These are phyloP conservation scores for Teleogryllus occipitalis DNA, from an alignment of 1,140 invertebrate species.

Conservation along the genomic window DNA sequence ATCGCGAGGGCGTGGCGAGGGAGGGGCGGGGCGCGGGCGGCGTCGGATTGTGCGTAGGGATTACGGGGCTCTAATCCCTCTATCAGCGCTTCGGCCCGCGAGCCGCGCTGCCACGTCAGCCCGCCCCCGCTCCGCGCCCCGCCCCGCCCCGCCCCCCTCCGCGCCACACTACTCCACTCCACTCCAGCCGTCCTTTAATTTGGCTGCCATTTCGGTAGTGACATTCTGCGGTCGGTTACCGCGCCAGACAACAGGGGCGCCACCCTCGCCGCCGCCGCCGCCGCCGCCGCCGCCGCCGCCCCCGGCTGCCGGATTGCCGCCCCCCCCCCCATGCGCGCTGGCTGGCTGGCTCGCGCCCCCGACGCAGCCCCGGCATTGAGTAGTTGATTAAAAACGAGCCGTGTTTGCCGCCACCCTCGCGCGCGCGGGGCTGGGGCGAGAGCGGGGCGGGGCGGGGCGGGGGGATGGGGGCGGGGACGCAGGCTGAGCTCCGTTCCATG, in stretches of 20 bases:
- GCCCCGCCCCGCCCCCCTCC: too few species aligned
- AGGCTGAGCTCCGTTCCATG: neutral
- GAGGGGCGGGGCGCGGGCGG: too few species aligned
- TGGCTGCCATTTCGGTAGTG: neutral
- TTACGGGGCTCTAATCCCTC: neutral
- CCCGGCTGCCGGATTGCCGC: too few species aligned
- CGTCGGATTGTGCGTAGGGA: neutral
- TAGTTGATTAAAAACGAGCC: constrained; percentile 1
- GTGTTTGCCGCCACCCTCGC: neutral
- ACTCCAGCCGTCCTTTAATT: neutral
- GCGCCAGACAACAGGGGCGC: neutral
- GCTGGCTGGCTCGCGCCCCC: too few species aligned
- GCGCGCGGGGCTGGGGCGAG: too few species aligned
- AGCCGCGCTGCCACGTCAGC: neutral
- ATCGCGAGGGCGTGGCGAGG: too few species aligned
- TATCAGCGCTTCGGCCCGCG: neutral
- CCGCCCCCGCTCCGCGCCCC: too few species aligned
- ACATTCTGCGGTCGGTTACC: neutral
- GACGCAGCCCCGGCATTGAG: neutral
- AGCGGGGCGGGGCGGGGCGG: too few species aligned
- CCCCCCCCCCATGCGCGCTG: too few species aligned
- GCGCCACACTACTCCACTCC: neutral
- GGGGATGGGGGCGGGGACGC: neutral
- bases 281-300: too few species aligned
- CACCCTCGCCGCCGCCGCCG: neutral